These are phyloP conservation scores for Gadopsis bispinosus DNA, from an alignment of 2,797 vertebrate genomes.

Conservation along the genomic window DNA sequence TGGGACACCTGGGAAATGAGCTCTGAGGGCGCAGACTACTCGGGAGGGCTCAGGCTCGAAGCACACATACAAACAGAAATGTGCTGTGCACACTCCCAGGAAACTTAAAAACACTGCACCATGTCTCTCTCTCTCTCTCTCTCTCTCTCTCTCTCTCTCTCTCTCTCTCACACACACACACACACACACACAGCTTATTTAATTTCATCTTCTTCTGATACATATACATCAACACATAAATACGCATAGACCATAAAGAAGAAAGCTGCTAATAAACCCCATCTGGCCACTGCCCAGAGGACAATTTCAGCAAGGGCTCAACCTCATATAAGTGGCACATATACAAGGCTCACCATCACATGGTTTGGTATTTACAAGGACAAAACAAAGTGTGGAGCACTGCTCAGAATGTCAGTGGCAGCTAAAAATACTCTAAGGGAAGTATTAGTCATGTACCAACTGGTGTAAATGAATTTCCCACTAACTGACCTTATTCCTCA, in stretches of 20 bases:
- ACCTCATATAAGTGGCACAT: constrained; percentile 60
- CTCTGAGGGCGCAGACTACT: constrained; percentile 51
- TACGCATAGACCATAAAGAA: constrained; percentile 59
- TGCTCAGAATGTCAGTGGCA: constrained; percentile 55
- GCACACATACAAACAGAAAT: constrained; percentile 32
- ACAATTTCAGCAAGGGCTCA: constrained; percentile 67
- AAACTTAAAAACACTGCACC: constrained; percentile 7
- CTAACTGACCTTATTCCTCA: constrained; percentile 68
- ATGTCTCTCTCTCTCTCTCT: no score
- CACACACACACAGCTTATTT: constrained; percentile 35
- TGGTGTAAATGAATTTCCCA: constrained; percentile 71
- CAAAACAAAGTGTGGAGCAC: constrained; percentile 52
- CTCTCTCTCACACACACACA: not conserved
- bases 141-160: no score
- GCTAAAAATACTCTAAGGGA: constrained; percentile 72
- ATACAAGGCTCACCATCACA: constrained; percentile 57
- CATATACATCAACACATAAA: constrained; percentile 65
- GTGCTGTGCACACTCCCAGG: not conserved
- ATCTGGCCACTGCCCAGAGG: constrained; percentile 67
- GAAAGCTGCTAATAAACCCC: constrained; percentile 61
- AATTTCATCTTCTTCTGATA: constrained; percentile 55
- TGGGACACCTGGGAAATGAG: constrained; percentile 85
- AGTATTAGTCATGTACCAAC: constrained; percentile 67
- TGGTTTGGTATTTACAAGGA: constrained; percentile 73
- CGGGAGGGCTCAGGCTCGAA: constrained; percentile 33